phyloP scores from a whole-genome alignment of 2,113 vertebrate species.

The Gymnocephalus cernua region DNA sequence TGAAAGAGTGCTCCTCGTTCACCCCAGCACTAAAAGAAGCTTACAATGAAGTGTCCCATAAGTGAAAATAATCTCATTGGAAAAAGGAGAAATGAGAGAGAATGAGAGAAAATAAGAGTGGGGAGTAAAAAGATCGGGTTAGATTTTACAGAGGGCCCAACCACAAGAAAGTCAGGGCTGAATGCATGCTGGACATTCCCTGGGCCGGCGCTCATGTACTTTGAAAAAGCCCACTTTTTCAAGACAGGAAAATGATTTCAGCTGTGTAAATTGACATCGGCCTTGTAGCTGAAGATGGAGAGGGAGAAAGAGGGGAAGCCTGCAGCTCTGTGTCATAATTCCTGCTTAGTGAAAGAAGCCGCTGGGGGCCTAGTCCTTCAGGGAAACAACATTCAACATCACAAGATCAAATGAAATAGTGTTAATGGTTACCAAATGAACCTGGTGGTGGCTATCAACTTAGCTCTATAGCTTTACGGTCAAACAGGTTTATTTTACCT shows the following conservation, averaged over 20 bases:
- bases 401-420: constrained; percentile 63
- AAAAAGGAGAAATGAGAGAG: constrained; percentile 50
- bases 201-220: constrained; percentile 51
- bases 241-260: constrained; percentile 81
- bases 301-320: constrained; percentile 62
- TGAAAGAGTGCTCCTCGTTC: constrained; percentile 40
- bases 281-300: constrained; percentile 79
- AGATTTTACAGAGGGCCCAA: constrained; percentile 77
- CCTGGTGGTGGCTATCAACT: constrained; percentile 40
- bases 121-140: constrained; percentile 74
- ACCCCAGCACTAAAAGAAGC: constrained; percentile 60
- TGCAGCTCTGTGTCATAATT: constrained; percentile 69
- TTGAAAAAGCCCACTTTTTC: constrained; percentile 69
- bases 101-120: constrained; percentile 54
- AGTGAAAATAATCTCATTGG: constrained; percentile 30
- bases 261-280: constrained; percentile 81
- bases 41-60: constrained; percentile 71
- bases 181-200: constrained; percentile 71
- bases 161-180: constrained; percentile 80
- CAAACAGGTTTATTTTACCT: constrained; percentile 62
- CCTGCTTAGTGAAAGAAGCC: constrained; percentile 56
- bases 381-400: constrained; percentile 51
- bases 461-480: constrained; percentile 24
- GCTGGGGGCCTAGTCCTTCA: constrained; percentile 43
- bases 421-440: constrained; percentile 78